Evolutionary conservation across 2,888 invertebrate genomes (phyloP).

Genomic region (Pedicia rivosa): DNA sequence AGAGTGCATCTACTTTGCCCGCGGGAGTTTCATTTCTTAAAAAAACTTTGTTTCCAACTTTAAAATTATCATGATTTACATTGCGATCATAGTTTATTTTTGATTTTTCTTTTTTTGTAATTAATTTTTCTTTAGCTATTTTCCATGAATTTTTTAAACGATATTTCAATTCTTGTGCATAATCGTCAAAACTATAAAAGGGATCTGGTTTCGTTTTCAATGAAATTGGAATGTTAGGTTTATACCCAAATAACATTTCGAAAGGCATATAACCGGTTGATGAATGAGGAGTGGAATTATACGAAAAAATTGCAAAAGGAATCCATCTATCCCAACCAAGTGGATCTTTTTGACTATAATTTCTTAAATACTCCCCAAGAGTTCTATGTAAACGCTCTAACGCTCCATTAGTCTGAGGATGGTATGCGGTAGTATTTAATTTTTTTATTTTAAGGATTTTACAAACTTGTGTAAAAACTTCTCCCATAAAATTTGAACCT

Average conservation of each 20-base stretch:
- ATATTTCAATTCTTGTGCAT: neutral
- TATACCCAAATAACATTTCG: conserved; percentile 22
- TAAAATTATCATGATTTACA: no score
- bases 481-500: neutral
- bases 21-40: no score
- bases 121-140: neutral
- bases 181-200: no score
- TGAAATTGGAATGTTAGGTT: conserved; percentile 18
- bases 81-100: neutral
- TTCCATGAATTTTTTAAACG: neutral
- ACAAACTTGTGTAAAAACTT: neutral
- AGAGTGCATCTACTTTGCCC: no score
- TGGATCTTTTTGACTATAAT: conserved; percentile 15
- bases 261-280: conserved; percentile 20
- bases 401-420: conserved; percentile 20
- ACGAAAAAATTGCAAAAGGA: conserved; percentile 18
- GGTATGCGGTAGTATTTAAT: conserved; percentile 17
- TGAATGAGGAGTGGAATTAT: conserved; percentile 18
- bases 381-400: conserved; percentile 20
- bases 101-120: neutral
- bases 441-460: conserved; percentile 19
- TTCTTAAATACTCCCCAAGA: conserved; percentile 18
- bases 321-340: conserved; percentile 20
- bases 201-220: conserved; percentile 4
- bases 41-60: no score